Evolutionary conservation across 2,113 vertebrate genomes (phyloP).

Genomic region (Parotia lawesii): DNA sequence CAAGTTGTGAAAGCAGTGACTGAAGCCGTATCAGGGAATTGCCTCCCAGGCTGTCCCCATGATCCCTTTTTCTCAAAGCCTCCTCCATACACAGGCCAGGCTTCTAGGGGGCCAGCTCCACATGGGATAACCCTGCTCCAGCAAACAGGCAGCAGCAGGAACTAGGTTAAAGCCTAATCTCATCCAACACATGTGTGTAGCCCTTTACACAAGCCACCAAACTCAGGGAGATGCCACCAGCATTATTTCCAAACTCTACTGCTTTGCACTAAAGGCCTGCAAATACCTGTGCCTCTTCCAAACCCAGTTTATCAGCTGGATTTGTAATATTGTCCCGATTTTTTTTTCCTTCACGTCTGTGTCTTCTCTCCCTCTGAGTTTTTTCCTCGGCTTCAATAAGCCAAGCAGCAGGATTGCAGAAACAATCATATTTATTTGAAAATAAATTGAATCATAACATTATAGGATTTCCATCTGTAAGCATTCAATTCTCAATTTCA

Average conservation of each 20-base stretch:
- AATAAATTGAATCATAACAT: conserved; percentile 35
- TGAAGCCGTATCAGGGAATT: not conserved
- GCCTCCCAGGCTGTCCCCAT: not conserved
- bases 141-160: not conserved
- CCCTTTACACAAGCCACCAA: not conserved
- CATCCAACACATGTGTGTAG: rapidly evolving
- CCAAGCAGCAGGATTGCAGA: not conserved
- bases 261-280: not conserved
- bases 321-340: not conserved
- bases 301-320: not conserved
- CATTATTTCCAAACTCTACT: not conserved
- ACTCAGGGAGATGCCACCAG: not conserved
- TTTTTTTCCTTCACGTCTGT: not conserved
- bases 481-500: conserved; percentile 39
- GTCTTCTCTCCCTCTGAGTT: not conserved
- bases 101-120: not conserved
- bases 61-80: not conserved
- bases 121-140: rapidly evolving
- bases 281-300: not conserved
- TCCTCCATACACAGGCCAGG: not conserved
- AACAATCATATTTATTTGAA: conserved; percentile 17
- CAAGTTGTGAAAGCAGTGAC: not conserved
- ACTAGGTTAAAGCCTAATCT: not conserved
- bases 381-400: not conserved
- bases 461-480: conserved; percentile 37